These are phyloP conservation scores for Schizopygopsis malacanthus DNA, from an alignment of 2,797 vertebrate species.

Conservation along the genomic window DNA sequence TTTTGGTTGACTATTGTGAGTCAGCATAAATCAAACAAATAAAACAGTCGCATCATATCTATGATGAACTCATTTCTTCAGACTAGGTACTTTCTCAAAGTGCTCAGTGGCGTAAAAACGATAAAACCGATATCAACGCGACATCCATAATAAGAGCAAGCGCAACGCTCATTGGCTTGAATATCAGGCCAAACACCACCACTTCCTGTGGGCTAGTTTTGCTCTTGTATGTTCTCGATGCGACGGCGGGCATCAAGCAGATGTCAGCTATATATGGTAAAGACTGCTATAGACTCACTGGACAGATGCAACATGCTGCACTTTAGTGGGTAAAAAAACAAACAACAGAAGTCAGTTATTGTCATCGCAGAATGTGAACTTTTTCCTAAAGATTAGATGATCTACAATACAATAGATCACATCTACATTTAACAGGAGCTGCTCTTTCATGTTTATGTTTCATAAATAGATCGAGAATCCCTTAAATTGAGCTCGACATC, in stretches of 20 bases:
- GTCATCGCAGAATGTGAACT: not conserved
- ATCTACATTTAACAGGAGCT: too few relatives aligned
- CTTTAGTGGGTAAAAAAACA: not conserved
- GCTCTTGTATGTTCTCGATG: not conserved
- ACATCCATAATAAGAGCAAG: not conserved
- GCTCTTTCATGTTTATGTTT: not conserved
- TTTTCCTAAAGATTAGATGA: not conserved
- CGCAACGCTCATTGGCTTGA: not conserved
- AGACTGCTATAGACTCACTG: slow-evolving; percentile 13
- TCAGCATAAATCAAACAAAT: not conserved
- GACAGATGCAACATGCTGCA: not conserved
- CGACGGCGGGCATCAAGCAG: not conserved
- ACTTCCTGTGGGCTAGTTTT: slow-evolving; percentile 21
- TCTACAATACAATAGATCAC: not conserved
- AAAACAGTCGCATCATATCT: not conserved
- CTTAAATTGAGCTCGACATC: not conserved
- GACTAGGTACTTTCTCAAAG: not conserved
- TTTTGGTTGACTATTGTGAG: not conserved
- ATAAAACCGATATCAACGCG: not conserved
- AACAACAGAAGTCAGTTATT: not conserved
- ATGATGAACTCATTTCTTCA: not conserved
- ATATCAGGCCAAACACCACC: not conserved
- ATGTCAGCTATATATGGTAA: slow-evolving; percentile 50
- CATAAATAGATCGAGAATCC: not conserved
- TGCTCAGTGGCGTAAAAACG: slow-evolving; percentile 3